Base-by-base conservation (phyloP, 1,140 invertebrate species). In the Halesus radiatus region DNA sequence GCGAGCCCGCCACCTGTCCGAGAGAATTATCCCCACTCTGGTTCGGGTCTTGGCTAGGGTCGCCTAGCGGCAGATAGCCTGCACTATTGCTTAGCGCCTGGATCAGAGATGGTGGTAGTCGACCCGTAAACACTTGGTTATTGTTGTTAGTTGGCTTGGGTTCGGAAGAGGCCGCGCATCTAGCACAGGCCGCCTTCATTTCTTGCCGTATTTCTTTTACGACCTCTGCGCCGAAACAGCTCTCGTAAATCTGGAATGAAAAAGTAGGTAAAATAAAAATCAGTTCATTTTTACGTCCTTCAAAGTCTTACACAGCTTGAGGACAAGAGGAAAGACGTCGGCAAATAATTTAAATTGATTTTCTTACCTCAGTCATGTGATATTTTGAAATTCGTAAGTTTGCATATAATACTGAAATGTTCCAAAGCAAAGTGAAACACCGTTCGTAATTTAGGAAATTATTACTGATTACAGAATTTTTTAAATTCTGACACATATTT, bases 181-280 rank as follows among this genome's bases (percentile, higher is more conserved):
- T 93, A 4, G 89, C 86, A 62, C 92, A 92, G 2, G 92, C 92
- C 5, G 89, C 90, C 85, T 91, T 92, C 90, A 93, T 92, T 87
- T 93, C 92, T 84, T 91, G 90, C n/a, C 92, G 85, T 13, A 93
- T 92, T 88, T 93, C 90, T 85, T 92, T 92, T 0, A 93, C 90
- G 2, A 93, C 92, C 81, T 92, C 91, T 0, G 90, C 86, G 0
- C 92, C 92, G 81, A 93, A 93, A 85, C 92, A 93, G 82, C 92
- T 92, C 86, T 93, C 92, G 81, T 93, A 93, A 79, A 93, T 92
- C 92, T 93, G 84, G 6, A 85, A 85, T 84, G 84, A 80, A 74
- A 83, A 23, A n/a, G 18, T 1, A 64, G 68, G 26, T 29, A 78
- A 23, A 60, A 66, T 77, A 52, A 66, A 60, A 62, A 54, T 45